These are phyloP conservation scores for Euwallacea fornicatus DNA, from an alignment of 1,140 invertebrate species.

Conservation along the genomic window DNA sequence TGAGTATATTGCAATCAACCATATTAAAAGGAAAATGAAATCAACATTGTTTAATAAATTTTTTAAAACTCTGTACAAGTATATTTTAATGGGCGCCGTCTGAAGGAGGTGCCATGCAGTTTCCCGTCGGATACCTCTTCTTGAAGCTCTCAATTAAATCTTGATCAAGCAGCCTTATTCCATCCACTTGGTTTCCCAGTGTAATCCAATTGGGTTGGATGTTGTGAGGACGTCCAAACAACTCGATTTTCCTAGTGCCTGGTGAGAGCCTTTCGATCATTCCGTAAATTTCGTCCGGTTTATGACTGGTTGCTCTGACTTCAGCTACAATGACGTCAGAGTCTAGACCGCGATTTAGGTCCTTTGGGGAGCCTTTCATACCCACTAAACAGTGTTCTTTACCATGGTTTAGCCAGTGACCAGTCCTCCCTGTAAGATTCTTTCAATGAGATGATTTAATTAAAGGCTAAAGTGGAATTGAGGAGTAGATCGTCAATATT, in stretches of 20 bases:
- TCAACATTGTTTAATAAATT: slow-evolving; percentile 21
- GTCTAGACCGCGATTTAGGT: slow-evolving; percentile 91
- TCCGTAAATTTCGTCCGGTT: slow-evolving; percentile 95
- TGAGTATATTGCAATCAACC: slow-evolving; percentile 4
- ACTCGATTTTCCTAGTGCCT: slow-evolving; percentile 94
- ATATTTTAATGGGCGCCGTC: slow-evolving; percentile 47
- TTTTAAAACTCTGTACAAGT: slow-evolving; percentile 12
- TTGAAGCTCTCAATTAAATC: slow-evolving; percentile 87
- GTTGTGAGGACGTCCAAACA: slow-evolving; percentile 97
- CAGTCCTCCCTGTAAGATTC: slow-evolving; percentile 29
- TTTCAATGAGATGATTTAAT: background rate
- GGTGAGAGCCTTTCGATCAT: slow-evolving; percentile 68
- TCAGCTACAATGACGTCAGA: slow-evolving; percentile 98
- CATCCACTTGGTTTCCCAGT: slow-evolving; percentile 92
- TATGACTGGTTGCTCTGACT: slow-evolving; percentile 95
- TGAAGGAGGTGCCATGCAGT: slow-evolving; percentile 70
- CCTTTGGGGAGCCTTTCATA: slow-evolving; percentile 91
- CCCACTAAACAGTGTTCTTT: slow-evolving; percentile 98
- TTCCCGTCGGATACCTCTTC: slow-evolving; percentile 91
- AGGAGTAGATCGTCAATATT: slow-evolving; percentile 55
- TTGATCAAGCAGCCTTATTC: slow-evolving; percentile 91
- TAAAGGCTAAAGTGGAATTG: background rate
- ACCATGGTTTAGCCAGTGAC: slow-evolving; percentile 98
- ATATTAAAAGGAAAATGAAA: slow-evolving; percentile 16
- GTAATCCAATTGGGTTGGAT: slow-evolving; percentile 99